Evolutionary conservation across 2,888 invertebrate genomes (phyloP).

Genomic region (Agelastica alni): DNA sequence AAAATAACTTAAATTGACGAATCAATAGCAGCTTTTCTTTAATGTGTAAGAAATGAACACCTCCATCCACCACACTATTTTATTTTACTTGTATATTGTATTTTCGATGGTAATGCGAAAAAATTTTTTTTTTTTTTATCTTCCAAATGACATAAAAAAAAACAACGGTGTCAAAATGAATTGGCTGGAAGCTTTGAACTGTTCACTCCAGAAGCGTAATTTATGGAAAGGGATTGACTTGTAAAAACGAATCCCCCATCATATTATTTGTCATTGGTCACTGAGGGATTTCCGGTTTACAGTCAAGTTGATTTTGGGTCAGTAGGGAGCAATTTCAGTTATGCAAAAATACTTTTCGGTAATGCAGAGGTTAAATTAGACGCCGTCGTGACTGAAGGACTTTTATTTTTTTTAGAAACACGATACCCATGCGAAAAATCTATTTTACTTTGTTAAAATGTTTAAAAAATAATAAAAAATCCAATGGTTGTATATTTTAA

Average conservation of each 20-base stretch:
- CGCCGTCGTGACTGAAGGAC: background rate
- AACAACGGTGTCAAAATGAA: conserved; percentile 21
- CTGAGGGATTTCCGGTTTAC: conserved; percentile 26
- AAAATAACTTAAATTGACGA: too few species aligned
- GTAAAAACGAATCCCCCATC: conserved; percentile 22
- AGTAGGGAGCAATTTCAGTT: conserved; percentile 10
- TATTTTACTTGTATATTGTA: too few species aligned
- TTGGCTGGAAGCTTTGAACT: conserved; percentile 15
- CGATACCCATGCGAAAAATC: too few species aligned
- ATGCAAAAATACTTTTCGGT: conserved; percentile 15
- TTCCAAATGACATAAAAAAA: too few species aligned
- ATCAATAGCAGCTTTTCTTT: too few species aligned
- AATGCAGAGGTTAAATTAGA: conserved; percentile 12
- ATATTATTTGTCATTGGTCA: conserved; percentile 29
- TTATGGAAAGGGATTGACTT: conserved; percentile 21
- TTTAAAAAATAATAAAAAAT: too few species aligned
- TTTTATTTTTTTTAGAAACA: background rate
- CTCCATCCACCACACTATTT: too few species aligned
- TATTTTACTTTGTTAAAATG: too few species aligned
- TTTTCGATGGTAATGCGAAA: too few species aligned
- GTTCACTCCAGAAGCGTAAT: conserved; percentile 27
- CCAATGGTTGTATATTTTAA: too few species aligned
- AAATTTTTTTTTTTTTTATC: too few species aligned
- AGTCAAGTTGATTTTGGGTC: conserved; percentile 16
- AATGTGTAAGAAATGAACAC: too few species aligned